These are phyloP conservation scores for Clarias batrachus DNA, from an alignment of 2,113 vertebrate genomes.

Conservation along the genomic window DNA sequence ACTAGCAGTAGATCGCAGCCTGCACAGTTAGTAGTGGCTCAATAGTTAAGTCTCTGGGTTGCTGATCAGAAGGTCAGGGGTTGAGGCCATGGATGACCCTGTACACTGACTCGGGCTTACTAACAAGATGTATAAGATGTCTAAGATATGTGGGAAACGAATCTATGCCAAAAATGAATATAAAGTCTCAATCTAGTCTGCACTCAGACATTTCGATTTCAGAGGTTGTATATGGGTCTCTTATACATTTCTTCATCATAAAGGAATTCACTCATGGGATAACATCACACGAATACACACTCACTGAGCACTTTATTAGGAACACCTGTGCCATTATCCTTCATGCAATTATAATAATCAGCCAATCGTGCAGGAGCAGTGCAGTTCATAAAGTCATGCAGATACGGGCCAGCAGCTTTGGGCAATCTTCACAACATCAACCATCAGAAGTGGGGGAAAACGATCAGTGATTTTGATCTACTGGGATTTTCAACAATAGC, in stretches of 20 bases:
- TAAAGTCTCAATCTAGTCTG: slow-evolving; percentile 48
- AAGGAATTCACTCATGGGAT: background rate
- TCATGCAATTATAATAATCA: background rate
- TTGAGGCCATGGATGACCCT: too few relatives aligned
- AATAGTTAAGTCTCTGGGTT: too few relatives aligned
- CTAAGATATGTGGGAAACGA: too few relatives aligned
- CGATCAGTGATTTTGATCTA: background rate
- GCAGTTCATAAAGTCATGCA: background rate
- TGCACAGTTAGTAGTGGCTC: background rate
- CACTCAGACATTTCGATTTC: slow-evolving; percentile 10
- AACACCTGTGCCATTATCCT: background rate
- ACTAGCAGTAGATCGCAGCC: slow-evolving; percentile 62
- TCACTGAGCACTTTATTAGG: background rate
- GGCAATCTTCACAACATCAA: background rate
- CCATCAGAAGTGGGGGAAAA: background rate
- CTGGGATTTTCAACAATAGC: background rate
- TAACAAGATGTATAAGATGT: too few relatives aligned
- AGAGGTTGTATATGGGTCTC: background rate
- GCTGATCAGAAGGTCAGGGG: too few relatives aligned
- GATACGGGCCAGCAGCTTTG: background rate
- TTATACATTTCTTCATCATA: background rate
- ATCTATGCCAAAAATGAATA: too few relatives aligned
- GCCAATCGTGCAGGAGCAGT: background rate
- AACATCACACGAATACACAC: background rate
- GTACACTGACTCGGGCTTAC: too few relatives aligned